A percentile compares a stretch with the other conserved stretches of the same genome.
phyloP scores from a whole-genome alignment of 2,113 vertebrate genomes.

The Lanius ludovicianus region DNA sequence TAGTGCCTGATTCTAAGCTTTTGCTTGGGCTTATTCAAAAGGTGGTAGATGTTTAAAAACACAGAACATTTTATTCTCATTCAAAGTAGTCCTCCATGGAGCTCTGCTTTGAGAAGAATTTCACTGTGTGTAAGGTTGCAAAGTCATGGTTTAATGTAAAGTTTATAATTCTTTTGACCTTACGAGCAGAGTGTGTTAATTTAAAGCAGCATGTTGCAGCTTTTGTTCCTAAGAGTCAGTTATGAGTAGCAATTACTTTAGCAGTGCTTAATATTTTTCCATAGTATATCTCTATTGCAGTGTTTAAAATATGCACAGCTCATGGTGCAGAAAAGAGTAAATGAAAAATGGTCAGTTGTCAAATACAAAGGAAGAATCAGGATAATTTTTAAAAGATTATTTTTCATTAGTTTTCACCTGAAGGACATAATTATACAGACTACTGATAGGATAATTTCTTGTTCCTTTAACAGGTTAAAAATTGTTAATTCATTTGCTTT shows the following conservation, averaged over 20 bases:
- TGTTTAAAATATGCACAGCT: not conserved
- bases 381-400: not conserved
- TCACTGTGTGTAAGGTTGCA: not conserved
- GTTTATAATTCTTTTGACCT: not conserved
- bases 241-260: not conserved
- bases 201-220: not conserved
- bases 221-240: not conserved
- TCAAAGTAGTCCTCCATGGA: not conserved
- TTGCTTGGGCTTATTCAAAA: not conserved
- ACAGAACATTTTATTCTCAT: not conserved
- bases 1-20: conserved; percentile 20
- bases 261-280: not conserved
- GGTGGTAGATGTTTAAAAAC: not conserved
- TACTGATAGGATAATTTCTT: not conserved
- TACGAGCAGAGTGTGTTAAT: not conserved
- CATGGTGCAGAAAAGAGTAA: not conserved
- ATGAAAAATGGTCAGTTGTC: not conserved
- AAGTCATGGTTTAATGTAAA: not conserved
- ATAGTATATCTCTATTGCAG: not conserved
- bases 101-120: not conserved
- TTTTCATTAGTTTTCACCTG: not conserved
- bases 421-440: not conserved
- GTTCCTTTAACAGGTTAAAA: not conserved
- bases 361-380: not conserved
- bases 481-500: not conserved